A percentile compares a stretch with the other conserved stretches of the same genome.
Evolutionary conservation across 2,797 vertebrate genomes (phyloP).

Genomic region (Linurgus olivaceus): DNA sequence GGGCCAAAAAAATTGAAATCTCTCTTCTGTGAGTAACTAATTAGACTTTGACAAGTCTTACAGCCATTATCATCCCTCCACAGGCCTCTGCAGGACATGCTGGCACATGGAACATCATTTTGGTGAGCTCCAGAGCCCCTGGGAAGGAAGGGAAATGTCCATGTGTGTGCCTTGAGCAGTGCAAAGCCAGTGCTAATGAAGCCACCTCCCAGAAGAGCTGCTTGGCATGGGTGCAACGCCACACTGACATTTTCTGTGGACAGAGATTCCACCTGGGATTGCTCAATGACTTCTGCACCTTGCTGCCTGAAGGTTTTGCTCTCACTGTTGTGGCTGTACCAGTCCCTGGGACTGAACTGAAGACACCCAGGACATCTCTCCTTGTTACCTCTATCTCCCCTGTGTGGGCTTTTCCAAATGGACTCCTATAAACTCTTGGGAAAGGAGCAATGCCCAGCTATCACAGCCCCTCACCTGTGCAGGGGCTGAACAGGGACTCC

Average conservation of each 20-base stretch:
- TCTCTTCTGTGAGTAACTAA: slow-evolving; percentile 59
- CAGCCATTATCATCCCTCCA: neutral
- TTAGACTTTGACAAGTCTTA: slow-evolving; percentile 58
- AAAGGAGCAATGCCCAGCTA: neutral
- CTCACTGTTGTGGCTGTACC: neutral
- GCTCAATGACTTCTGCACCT: neutral
- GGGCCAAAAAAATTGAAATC: neutral
- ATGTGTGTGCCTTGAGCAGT: rapidly evolving
- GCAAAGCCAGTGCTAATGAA: neutral
- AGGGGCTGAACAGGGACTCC: neutral
- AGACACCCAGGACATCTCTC: neutral
- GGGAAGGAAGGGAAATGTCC: neutral
- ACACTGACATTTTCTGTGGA: rapidly evolving
- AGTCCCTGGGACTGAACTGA: neutral
- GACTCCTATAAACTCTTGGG: neutral
- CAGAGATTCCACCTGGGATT: neutral
- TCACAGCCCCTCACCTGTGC: neutral
- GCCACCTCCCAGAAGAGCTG: neutral
- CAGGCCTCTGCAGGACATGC: neutral
- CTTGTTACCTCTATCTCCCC: neutral
- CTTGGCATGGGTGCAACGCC: neutral
- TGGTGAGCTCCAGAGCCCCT: neutral
- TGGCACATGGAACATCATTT: neutral
- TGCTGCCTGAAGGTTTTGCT: neutral
- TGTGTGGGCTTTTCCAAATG: neutral